Percentiles rank a stretch among this genome's conserved stretches.
phyloP scores from a whole-genome alignment of 30 jellyfish, hydroid and myxozoan genomes.

The Cassiopea xamachana region DNA sequence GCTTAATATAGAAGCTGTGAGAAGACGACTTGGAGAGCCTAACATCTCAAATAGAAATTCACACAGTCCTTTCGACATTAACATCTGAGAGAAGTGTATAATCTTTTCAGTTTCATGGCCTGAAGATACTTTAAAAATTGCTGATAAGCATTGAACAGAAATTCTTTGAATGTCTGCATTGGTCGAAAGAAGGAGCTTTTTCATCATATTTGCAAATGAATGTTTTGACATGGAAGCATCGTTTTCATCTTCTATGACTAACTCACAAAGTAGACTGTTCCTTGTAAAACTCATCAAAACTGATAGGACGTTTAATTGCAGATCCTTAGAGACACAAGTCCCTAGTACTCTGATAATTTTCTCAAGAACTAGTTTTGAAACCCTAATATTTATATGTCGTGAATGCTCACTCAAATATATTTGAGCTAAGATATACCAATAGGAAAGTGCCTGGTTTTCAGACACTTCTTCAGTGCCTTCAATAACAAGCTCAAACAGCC shows the following conservation, averaged over 20 bases:
- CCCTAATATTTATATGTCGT: background rate
- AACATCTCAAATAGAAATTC: conserved; percentile 82
- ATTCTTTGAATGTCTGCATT: conserved; percentile 41
- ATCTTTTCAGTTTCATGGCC: background rate
- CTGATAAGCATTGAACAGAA: conserved; percentile 69
- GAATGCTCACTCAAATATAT: conserved; percentile 45
- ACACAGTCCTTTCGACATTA: conserved; percentile 79
- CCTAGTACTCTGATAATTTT: conserved; percentile 20
- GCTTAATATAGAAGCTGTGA: conserved; percentile 32
- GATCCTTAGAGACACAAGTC: conserved; percentile 29
- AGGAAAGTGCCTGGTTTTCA: conserved; percentile 38
- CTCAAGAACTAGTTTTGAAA: conserved; percentile 28
- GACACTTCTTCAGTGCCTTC: conserved; percentile 15
- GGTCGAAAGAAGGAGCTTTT: conserved; percentile 72
- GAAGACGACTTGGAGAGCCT: conserved; percentile 36
- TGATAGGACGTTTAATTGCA: conserved; percentile 53
- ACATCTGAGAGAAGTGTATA: background rate
- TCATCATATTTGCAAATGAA: conserved; percentile 62
- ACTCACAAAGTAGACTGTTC: background rate
- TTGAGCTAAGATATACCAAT: conserved; percentile 63
- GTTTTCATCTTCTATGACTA: conserved; percentile 53
- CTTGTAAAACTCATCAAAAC: conserved; percentile 51
- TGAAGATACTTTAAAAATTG: background rate
- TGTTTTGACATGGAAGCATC: conserved; percentile 29
- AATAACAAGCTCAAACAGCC: conserved; percentile 58